Conservation (phyloP, 2,797 vertebrate species). For the Enteromius treurensis region DNA sequence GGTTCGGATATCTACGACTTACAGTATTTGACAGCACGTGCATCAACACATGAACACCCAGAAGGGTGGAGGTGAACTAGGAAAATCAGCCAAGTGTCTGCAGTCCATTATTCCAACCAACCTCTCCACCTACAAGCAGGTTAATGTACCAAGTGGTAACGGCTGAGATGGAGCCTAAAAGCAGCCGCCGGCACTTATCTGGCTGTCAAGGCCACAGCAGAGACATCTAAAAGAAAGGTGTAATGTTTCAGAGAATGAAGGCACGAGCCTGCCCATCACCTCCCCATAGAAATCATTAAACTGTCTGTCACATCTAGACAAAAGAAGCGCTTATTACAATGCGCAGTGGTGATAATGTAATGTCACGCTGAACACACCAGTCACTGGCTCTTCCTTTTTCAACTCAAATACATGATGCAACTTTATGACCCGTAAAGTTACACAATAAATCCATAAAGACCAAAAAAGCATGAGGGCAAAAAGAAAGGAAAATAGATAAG, state of each 20-base stretch:
- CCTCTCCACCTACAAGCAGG: slow-evolving; percentile 30
- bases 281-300: slow-evolving; percentile 50
- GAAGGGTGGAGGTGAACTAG: slow-evolving; percentile 11
- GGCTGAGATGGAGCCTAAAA: slow-evolving; percentile 22
- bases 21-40: neutral
- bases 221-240: slow-evolving; percentile 47
- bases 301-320: slow-evolving; percentile 31
- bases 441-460: slow-evolving; percentile 20
- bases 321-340: slow-evolving; percentile 26
- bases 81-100: neutral
- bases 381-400: neutral
- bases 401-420: neutral
- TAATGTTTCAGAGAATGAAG: slow-evolving; percentile 45
- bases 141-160: slow-evolving; percentile 29
- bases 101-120: slow-evolving; percentile 24
- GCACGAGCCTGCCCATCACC: slow-evolving; percentile 5
- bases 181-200: slow-evolving; percentile 48
- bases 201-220: slow-evolving; percentile 30
- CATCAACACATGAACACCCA: neutral
- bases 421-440: slow-evolving; percentile 11
- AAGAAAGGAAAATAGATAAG: slow-evolving; percentile 4
- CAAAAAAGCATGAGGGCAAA: neutral
- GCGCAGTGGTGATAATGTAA: neutral
- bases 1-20: neutral
- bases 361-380: slow-evolving; percentile 4